Base-by-base conservation (phyloP, 2,113 vertebrate genomes). In the Eulemur rufifrons region DNA sequence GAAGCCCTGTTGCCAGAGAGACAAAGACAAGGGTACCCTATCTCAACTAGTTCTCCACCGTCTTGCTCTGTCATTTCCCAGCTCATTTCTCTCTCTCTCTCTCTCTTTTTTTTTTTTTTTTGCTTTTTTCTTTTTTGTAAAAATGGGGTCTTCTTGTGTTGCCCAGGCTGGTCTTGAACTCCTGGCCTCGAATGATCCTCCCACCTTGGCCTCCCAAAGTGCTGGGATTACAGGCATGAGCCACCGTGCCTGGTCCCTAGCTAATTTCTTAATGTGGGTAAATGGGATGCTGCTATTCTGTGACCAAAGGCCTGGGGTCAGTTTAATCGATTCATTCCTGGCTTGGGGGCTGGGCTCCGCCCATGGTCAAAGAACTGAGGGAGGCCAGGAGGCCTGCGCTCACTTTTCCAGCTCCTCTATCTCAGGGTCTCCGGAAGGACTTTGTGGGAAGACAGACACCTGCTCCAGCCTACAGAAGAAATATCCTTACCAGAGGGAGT, bases 401-500 rank as follows among this genome's bases (percentile, higher is more conserved):
- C 42, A 54, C 61, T 59, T 63, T 27, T 12, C 63, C 12, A 0
- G 47, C 17, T 71, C 10, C 29, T 81, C 10, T 3, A 8, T 14
- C 81, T 20, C 42, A 45, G 25, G 17, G 71, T 21, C 50, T 73
- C 86, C 2, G 34, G 61, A 87, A 77, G 25, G 86, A 56, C 64
- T 91, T 25, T 32, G 61, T 5, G 21, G 47, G 47, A 45, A 64
- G 18, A 73, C 8, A 56, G 6, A 6, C 32, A 68, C 82, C 59
- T 84, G 50, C 23, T n/a, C 52, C 66, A 83, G 68, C 42, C n/a
- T 77, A 47, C 29, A 86, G 39, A 78, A 77, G 64, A 84, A 73
- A 80, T 17, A 29, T 29, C 29, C 63, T 20, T 63, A 20, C 42
- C 32, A 86, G 37, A 66, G 78, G 68, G 47, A 66, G 6, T 4